These are phyloP conservation scores for Tenualosa thibaudeaui DNA, from an alignment of 2,797 vertebrate species.

Conservation along the genomic window DNA sequence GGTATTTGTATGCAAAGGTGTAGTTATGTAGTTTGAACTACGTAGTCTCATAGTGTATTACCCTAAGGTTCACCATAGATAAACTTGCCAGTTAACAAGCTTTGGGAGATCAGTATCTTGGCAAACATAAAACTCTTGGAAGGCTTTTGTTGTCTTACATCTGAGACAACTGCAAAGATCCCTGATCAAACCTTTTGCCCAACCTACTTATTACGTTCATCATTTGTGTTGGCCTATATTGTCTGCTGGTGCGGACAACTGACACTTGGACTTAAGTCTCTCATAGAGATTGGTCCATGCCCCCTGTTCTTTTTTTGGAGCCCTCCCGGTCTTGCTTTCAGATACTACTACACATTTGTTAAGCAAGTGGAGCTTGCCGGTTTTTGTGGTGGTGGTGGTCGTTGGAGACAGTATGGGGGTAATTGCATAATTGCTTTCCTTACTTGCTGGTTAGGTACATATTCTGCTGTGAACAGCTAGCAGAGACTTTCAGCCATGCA, in stretches of 20 bases:
- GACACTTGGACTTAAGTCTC: neutral
- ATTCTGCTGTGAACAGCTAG: neutral
- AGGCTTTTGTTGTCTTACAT: neutral
- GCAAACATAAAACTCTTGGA: neutral
- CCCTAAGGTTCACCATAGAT: neutral
- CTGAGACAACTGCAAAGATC: neutral
- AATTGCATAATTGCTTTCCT: neutral
- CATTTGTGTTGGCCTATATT: neutral
- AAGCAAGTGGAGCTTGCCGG: conserved; percentile 7
- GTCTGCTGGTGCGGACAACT: neutral
- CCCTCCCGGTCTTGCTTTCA: neutral
- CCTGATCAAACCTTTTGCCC: neutral
- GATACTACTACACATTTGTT: neutral
- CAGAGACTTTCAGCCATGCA: conserved; percentile 38
- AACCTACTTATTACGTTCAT: neutral
- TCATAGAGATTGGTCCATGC: neutral
- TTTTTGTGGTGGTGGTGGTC: neutral
- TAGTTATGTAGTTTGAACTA: conserved; percentile 17
- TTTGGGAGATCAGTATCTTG: neutral
- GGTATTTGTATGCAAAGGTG: conserved; percentile 8
- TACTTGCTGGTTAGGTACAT: neutral
- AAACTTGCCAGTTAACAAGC: neutral
- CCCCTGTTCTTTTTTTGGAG: neutral
- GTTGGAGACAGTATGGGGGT: neutral
- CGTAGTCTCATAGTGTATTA: neutral